Evolutionary conservation across 2,888 invertebrate species (phyloP).

Genomic region (Parnassius orleans): DNA sequence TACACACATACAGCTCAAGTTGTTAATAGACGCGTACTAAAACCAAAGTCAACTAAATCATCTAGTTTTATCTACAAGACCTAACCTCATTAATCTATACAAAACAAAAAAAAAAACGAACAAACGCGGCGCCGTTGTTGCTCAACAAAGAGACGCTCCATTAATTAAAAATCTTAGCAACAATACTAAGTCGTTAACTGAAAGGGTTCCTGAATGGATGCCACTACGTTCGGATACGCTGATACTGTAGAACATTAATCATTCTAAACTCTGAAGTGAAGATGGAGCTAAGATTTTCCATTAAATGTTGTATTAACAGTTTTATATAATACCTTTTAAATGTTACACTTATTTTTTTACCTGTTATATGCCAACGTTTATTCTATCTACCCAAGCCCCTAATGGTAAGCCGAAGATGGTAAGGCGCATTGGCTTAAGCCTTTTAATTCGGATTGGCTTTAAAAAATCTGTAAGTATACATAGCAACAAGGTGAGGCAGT

Average conservation of each 20-base stretch:
- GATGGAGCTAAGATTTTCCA: conserved; percentile 25
- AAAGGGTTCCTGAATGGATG: conserved; percentile 37
- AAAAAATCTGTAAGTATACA: no score
- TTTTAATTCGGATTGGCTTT: no score
- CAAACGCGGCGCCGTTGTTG: conserved; percentile 36
- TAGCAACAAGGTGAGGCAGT: no score
- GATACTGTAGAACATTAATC: conserved; percentile 32
- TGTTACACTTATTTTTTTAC: no score
- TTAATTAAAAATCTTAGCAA: conserved; percentile 46
- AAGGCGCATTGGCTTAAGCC: no score
- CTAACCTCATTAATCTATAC: conserved; percentile 23
- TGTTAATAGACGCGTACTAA: not conserved
- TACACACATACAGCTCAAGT: no score
- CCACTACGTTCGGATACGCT: conserved; percentile 28
- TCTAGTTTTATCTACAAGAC: conserved; percentile 7
- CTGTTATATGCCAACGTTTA: no score
- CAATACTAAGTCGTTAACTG: conserved; percentile 40
- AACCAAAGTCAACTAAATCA: not conserved
- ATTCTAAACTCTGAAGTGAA: conserved; percentile 27
- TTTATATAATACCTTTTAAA: conserved; percentile 1
- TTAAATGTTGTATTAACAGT: conserved; percentile 19
- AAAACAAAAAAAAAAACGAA: conserved; percentile 33
- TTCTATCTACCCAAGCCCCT: no score
- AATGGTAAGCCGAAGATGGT: no score
- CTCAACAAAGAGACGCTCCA: conserved; percentile 38